Percentiles rank a stretch among this genome's conserved stretches.
Evolutionary conservation across 2,113 vertebrate genomes (phyloP).

Genomic region (Periophthalmodon schlosseri): DNA sequence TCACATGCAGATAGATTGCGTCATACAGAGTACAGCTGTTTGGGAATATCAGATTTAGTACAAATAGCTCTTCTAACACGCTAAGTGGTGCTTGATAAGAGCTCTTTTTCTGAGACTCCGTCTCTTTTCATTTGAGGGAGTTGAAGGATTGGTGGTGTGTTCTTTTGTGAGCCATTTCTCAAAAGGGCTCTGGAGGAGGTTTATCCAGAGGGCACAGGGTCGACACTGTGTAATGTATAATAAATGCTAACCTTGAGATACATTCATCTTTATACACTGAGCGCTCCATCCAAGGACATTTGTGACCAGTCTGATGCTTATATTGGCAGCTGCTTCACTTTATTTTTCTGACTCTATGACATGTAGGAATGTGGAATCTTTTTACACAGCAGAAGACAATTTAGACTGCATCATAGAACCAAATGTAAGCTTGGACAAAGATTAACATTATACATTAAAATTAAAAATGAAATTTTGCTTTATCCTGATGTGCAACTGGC

Average conservation of each 20-base stretch:
- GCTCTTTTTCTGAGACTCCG: background rate
- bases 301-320: conserved; percentile 4
- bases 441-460: no score
- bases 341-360: conserved; percentile 2
- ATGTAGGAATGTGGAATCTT: background rate
- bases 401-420: background rate
- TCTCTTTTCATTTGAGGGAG: background rate
- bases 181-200: conserved; percentile 3
- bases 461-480: no score
- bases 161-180: conserved; percentile 7
- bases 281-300: background rate
- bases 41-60: conserved; percentile 14
- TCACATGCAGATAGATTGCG: conserved; percentile 7
- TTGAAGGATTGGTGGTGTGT: background rate
- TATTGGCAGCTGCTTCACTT: background rate
- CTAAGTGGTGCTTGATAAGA: conserved; percentile 10
- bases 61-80: conserved; percentile 27
- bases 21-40: conserved; percentile 31
- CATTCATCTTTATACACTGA: conserved; percentile 25
- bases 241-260: conserved; percentile 49
- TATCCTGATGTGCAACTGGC: no score
- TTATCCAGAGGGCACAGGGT: conserved; percentile 17
- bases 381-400: background rate
- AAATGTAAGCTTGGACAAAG: no score
- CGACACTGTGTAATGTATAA: conserved; percentile 16